Evolutionary conservation across 2,888 invertebrate genomes (phyloP).

Genomic region (Sthenelais limicola): DNA sequence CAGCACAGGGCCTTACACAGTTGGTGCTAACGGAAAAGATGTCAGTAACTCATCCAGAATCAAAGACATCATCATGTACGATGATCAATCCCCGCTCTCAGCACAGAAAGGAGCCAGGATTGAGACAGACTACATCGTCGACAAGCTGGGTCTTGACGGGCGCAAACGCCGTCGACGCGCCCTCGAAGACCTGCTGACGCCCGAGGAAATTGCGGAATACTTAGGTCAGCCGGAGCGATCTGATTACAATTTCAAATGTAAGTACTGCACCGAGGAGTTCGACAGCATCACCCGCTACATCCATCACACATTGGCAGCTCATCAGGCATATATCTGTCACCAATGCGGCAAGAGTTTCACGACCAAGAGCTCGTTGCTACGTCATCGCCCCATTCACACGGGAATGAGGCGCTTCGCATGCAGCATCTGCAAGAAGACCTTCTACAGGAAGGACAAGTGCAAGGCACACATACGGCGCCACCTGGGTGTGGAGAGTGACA

Average conservation of each 20-base stretch:
- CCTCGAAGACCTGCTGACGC: constrained; percentile 51
- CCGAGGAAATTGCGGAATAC: constrained; percentile 56
- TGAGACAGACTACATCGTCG: constrained; percentile 54
- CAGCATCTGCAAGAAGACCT: constrained; percentile 56
- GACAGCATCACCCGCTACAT: constrained; percentile 49
- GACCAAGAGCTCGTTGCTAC: constrained; percentile 55
- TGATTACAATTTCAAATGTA: constrained; percentile 48
- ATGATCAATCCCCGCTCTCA: constrained; percentile 49
- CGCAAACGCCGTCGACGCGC: constrained; percentile 51
- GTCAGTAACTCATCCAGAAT: constrained; percentile 46
- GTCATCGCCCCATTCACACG: constrained; percentile 58
- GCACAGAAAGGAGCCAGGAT: constrained; percentile 47
- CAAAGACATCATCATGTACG: constrained; percentile 53
- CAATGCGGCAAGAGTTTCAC: constrained; percentile 57
- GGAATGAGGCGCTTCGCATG: constrained; percentile 56
- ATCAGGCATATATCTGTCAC: constrained; percentile 57
- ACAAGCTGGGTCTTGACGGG: constrained; percentile 51
- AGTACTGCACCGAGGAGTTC: constrained; percentile 49
- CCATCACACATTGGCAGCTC: constrained; percentile 52
- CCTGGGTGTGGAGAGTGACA: constrained; percentile 38
- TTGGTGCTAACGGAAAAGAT: constrained; percentile 48
- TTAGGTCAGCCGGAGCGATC: constrained; percentile 46
- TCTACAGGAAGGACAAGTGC: constrained; percentile 59
- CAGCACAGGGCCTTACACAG: constrained; percentile 49
- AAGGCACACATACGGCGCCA: constrained; percentile 56